These are phyloP conservation scores for Acanthosepion pharaonis DNA, from an alignment of 2,888 invertebrate species.

Conservation along the genomic window DNA sequence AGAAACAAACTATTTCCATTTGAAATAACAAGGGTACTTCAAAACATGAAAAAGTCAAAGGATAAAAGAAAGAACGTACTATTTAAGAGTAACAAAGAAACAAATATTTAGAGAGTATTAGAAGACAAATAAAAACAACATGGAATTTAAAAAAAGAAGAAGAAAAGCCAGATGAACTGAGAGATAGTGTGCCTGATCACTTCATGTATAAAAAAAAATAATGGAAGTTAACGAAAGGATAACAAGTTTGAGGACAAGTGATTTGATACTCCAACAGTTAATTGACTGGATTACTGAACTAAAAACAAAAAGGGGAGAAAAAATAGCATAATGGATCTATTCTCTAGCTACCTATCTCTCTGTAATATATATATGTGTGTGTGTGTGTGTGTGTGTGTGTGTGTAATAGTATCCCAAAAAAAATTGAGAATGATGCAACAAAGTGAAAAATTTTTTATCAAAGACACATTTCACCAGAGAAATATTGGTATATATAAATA, in stretches of 20 bases:
- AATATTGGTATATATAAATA: too few species aligned
- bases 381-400: too few species aligned
- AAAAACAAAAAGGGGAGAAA: neutral
- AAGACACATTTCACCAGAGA: too few species aligned
- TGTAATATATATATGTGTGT: too few species aligned
- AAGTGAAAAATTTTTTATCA: too few species aligned
- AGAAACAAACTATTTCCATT: too few species aligned
- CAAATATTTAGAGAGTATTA: too few species aligned
- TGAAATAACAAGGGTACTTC: too few species aligned
- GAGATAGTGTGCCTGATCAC: neutral
- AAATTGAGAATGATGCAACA: too few species aligned
- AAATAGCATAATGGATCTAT: neutral
- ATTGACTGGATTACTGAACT: neutral
- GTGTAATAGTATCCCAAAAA: too few species aligned
- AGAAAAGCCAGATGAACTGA: neutral
- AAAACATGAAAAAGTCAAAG: neutral
- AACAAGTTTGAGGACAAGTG: neutral
- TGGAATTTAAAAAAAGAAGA: too few species aligned
- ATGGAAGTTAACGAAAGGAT: neutral
- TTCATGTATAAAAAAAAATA: neutral
- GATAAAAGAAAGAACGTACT: neutral
- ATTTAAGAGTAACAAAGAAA: neutral
- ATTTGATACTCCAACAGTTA: slow-evolving; percentile 3
- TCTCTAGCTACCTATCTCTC: too few species aligned
- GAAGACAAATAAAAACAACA: neutral